Evolutionary conservation across 1,140 invertebrate species (phyloP).

Genomic region (Hormaphis cornu): DNA sequence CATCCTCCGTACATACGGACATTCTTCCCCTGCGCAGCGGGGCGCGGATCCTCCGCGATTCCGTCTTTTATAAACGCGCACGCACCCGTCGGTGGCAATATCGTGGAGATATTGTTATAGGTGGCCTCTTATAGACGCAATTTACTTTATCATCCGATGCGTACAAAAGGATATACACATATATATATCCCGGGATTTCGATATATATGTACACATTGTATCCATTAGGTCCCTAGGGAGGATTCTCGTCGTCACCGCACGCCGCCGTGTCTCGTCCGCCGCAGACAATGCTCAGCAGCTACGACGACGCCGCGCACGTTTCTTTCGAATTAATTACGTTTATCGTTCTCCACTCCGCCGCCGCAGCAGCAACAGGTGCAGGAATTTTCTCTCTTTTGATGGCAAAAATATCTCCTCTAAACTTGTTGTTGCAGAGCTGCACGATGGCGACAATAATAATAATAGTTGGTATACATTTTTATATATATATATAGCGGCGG

Average conservation of each 20-base stretch:
- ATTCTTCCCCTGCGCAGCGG: too few relatives aligned
- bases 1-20: too few relatives aligned
- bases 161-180: background rate
- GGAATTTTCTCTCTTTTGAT: background rate
- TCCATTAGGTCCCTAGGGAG: constrained; percentile 25
- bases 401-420: background rate
- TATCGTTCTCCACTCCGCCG: background rate
- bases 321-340: constrained; percentile 26
- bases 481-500: too few relatives aligned
- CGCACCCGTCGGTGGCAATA: background rate
- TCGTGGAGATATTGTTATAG: background rate
- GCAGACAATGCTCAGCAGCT: constrained; percentile 14
- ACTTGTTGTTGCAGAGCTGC: background rate
- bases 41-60: background rate
- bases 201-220: too few relatives aligned
- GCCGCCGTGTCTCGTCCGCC: too few relatives aligned
- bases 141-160: constrained; percentile 30
- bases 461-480: too few relatives aligned
- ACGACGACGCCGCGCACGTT: too few relatives aligned
- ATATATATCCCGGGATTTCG: too few relatives aligned
- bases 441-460: background rate
- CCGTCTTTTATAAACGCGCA: background rate
- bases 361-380: constrained; percentile 12
- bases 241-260: too few relatives aligned
- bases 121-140: constrained; percentile 16